Conservation (phyloP, 2,888 invertebrate genomes). For the Xanthostigma xanthostigma region DNA sequence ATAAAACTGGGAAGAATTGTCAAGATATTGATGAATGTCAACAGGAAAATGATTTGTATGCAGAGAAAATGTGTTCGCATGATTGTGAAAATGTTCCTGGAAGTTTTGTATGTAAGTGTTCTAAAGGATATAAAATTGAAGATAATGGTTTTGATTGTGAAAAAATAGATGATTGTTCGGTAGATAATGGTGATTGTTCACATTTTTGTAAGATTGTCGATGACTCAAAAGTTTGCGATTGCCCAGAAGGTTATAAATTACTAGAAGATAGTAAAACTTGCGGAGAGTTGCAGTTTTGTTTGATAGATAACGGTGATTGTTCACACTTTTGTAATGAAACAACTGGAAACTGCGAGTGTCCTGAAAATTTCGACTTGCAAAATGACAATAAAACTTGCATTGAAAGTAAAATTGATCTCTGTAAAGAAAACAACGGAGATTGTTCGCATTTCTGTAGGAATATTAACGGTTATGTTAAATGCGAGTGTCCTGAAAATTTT, state of each 20-base stretch:
- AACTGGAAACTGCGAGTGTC: conserved; percentile 28
- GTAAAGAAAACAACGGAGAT: conserved; percentile 21
- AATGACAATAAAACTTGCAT: conserved; percentile 19
- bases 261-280: conserved; percentile 15
- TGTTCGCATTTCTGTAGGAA: conserved; percentile 24
- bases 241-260: conserved; percentile 23
- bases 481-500: conserved; percentile 29
- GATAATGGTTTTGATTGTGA: conserved; percentile 10
- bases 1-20: conserved; percentile 18
- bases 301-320: conserved; percentile 24
- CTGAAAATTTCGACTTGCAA: conserved; percentile 24
- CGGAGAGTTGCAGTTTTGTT: conserved; percentile 11
- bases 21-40: conserved; percentile 26
- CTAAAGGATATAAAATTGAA: conserved; percentile 29
- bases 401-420: conserved; percentile 21
- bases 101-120: conserved; percentile 30
- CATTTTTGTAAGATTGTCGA: conserved; percentile 21
- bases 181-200: conserved; percentile 27
- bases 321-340: conserved; percentile 30
- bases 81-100: conserved; percentile 25
- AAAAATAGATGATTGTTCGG: conserved; percentile 22
- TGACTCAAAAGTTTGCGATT: conserved; percentile 25
- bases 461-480: conserved; percentile 24
- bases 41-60: conserved; percentile 15
- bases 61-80: conserved; percentile 23